Evolutionary conservation across 2,888 invertebrate genomes (phyloP).

Genomic region (Orchesella flavescens): DNA sequence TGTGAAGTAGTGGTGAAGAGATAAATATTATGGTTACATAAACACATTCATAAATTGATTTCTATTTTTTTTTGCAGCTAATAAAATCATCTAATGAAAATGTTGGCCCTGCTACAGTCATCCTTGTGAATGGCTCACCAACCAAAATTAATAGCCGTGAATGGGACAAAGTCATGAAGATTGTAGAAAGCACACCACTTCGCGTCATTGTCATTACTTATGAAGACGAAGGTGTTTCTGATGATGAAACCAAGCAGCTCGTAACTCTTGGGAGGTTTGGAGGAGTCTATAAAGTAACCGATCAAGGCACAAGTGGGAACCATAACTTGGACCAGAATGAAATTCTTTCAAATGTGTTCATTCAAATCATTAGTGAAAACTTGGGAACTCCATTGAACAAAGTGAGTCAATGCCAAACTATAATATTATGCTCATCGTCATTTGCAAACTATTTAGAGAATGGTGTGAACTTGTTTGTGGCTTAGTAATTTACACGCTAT

Average conservation of each 20-base stretch:
- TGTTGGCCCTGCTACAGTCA: conserved; percentile 71
- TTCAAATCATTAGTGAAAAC: conserved; percentile 70
- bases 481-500: conserved; percentile 51
- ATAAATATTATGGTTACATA: too few relatives aligned
- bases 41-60: too few relatives aligned
- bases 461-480: conserved; percentile 28
- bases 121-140: conserved; percentile 71
- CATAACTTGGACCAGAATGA: conserved; percentile 71
- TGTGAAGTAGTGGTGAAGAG: too few relatives aligned
- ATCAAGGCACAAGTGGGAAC: conserved; percentile 64
- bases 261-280: conserved; percentile 69
- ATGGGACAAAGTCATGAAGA: conserved; percentile 71
- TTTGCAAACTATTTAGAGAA: conserved; percentile 28
- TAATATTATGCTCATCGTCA: too few relatives aligned
- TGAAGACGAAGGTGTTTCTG: conserved; percentile 68
- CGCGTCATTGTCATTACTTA: conserved; percentile 71
- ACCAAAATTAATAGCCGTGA: conserved; percentile 69
- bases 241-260: conserved; percentile 63
- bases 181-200: conserved; percentile 70
- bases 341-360: conserved; percentile 70
- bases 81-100: conserved; percentile 70
- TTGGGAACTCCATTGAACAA: conserved; percentile 71
- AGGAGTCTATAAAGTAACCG: conserved; percentile 70
- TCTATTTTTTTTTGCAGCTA: conserved; percentile 55
- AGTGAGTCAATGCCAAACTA: too few relatives aligned